A percentile compares a stretch with the other conserved stretches of the same genome.
Evolutionary conservation across 2,888 invertebrate genomes (phyloP).

Genomic region (Aporophyla lueneburgensis): DNA sequence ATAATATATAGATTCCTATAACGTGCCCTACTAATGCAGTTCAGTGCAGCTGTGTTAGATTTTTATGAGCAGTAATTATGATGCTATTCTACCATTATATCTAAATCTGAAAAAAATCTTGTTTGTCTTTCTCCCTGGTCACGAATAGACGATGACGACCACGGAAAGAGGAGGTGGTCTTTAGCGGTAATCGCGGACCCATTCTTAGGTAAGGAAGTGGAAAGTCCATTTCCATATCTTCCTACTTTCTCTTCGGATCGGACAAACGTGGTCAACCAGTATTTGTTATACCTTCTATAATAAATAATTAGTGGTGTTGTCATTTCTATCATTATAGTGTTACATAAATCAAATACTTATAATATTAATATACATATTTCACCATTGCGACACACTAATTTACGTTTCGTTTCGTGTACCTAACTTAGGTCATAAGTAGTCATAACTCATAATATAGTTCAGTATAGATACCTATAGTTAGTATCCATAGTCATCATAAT

Average conservation of each 20-base stretch:
- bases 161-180: conserved; percentile 12
- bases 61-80: background rate
- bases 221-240: conserved; percentile 33
- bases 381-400: conserved; percentile 9
- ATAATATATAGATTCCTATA: background rate
- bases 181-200: conserved; percentile 15
- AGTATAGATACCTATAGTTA: too few species aligned
- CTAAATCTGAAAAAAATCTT: background rate
- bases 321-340: background rate
- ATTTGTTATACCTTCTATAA: background rate
- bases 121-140: background rate
- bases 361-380: background rate
- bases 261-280: conserved; percentile 2
- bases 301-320: background rate
- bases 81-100: background rate
- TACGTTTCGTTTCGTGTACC: background rate
- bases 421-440: too few species aligned
- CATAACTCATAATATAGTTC: background rate
- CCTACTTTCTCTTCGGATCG: conserved; percentile 38
- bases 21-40: background rate
- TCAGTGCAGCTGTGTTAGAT: background rate
- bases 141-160: background rate
- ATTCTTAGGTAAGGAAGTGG: conserved; percentile 35
- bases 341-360: background rate
- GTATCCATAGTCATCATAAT: too few species aligned